A percentile compares a stretch with the other conserved stretches of the same genome.
phyloP scores from a whole-genome alignment of 2,113 vertebrate genomes.

The Spermophilus dauricus region DNA sequence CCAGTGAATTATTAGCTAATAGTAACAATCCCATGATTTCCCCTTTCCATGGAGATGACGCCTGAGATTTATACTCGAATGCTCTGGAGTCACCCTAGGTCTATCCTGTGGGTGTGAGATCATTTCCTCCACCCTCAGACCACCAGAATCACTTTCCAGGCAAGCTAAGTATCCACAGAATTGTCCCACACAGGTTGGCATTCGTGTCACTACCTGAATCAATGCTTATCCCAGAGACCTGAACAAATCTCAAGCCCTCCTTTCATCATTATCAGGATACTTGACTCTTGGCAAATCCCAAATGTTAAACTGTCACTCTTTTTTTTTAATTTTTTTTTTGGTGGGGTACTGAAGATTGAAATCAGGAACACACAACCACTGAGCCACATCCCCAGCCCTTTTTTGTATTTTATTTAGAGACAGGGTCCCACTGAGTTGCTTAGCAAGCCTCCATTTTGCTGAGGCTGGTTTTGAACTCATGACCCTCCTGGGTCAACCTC shows the following conservation, averaged over 20 bases:
- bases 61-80: conserved; percentile 17
- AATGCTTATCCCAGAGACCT: background rate
- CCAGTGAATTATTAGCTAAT: background rate
- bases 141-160: background rate
- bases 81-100: background rate
- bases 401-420: too few relatives aligned
- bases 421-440: too few relatives aligned
- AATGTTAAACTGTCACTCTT: background rate
- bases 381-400: too few relatives aligned
- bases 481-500: too few relatives aligned
- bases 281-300: background rate
- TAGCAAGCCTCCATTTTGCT: too few relatives aligned
- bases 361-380: too few relatives aligned
- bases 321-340: background rate
- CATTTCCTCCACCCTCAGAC: background rate
- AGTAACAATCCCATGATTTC: background rate
- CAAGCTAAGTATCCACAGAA: background rate
- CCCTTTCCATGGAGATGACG: conserved; percentile 1
- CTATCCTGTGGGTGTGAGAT: background rate
- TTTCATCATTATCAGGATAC: background rate
- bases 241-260: background rate
- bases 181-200: background rate
- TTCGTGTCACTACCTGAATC: background rate
- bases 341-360: too few relatives aligned
- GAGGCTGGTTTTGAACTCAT: too few relatives aligned